Evolutionary conservation across 2,888 invertebrate genomes (phyloP).

Genomic region (Limnephilus marmoratus): DNA sequence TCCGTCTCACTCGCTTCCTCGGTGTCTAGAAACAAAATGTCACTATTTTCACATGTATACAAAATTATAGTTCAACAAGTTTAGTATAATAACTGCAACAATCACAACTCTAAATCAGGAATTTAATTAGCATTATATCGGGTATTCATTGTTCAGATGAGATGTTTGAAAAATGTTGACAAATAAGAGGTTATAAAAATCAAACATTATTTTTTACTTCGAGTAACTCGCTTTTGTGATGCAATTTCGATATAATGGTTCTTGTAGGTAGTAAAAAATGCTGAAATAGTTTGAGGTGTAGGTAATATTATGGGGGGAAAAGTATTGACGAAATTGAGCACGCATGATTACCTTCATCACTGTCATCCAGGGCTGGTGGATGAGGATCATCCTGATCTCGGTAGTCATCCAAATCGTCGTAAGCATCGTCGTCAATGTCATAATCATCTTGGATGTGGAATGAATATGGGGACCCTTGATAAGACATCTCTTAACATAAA

Average conservation of each 20-base stretch:
- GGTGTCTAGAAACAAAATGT: constrained; percentile 81
- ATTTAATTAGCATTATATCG: not conserved
- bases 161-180: not conserved
- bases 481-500: constrained; percentile 38
- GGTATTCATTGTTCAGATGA: not conserved
- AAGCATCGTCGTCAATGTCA: constrained; percentile 85
- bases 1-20: constrained; percentile 99
- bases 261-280: not conserved
- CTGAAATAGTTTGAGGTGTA: not conserved
- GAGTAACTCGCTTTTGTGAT: not conserved
- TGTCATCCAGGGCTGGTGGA: constrained; percentile 72
- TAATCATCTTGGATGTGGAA: constrained; percentile 84
- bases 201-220: not conserved
- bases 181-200: not conserved
- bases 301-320: not conserved
- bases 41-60: not conserved
- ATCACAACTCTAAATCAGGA: not conserved
- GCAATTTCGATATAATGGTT: not conserved
- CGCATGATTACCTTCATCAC: constrained; percentile 76
- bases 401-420: constrained; percentile 83
- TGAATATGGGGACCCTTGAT: constrained; percentile 67
- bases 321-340: not conserved
- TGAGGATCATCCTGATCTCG: constrained; percentile 81
- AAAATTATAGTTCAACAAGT: not conserved
- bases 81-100: not conserved